These are phyloP conservation scores for Motacilla tschutschensis DNA, from an alignment of 2,113 vertebrate species.

Conservation along the genomic window DNA sequence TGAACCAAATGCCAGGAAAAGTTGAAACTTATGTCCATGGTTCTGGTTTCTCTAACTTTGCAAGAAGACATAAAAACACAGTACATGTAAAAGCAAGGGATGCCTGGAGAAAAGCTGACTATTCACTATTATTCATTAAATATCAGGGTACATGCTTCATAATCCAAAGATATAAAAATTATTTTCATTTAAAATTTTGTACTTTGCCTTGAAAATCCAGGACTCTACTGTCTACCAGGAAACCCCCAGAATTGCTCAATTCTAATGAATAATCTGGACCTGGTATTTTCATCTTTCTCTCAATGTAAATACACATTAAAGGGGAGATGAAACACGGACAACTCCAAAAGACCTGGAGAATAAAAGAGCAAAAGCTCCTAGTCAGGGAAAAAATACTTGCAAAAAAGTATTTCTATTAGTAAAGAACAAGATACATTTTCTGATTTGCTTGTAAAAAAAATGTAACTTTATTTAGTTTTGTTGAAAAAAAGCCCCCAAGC, in stretches of 20 bases:
- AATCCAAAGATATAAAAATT: background rate
- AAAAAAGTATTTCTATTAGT: background rate
- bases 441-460: background rate
- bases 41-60: background rate
- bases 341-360: background rate
- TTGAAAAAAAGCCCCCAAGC: background rate
- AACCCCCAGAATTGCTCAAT: background rate
- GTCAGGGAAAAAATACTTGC: background rate
- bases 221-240: background rate
- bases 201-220: background rate
- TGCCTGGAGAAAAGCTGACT: background rate
- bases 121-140: background rate
- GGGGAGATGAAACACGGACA: background rate
- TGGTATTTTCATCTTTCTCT: background rate
- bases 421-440: background rate
- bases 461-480: background rate
- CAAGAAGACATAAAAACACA: background rate
- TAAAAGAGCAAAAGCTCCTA: background rate
- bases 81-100: background rate
- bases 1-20: background rate
- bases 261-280: background rate
- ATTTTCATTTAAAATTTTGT: background rate
- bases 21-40: background rate
- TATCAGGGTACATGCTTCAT: background rate
- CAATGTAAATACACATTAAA: background rate